A percentile compares a stretch with the other conserved stretches of the same genome.
Conservation (phyloP, 2,888 invertebrate genomes). For the Pyrocoelia pectoralis region DNA sequence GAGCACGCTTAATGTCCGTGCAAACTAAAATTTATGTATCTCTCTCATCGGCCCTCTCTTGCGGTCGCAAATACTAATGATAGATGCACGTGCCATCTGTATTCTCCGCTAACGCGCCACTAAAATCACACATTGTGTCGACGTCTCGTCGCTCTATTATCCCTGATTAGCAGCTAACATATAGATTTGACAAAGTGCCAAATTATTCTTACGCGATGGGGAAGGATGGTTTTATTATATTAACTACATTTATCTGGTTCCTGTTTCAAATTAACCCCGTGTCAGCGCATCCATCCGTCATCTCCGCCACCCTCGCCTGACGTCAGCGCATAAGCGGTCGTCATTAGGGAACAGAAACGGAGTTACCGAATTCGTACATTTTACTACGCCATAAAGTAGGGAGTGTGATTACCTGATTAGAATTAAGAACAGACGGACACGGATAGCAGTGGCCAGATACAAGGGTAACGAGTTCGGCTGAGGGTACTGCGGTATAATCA, state of each 20-base stretch:
- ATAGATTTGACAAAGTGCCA: slow-evolving; percentile 39
- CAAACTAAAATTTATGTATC: slow-evolving; percentile 46
- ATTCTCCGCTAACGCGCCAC: slow-evolving; percentile 31
- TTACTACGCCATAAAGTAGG: slow-evolving; percentile 39
- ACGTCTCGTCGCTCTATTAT: slow-evolving; percentile 36
- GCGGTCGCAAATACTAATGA: slow-evolving; percentile 32
- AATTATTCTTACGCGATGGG: slow-evolving; percentile 39
- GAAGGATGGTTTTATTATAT: slow-evolving; percentile 51
- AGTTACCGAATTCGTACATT: slow-evolving; percentile 39
- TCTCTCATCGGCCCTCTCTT: slow-evolving; percentile 33
- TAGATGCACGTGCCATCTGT: slow-evolving; percentile 34
- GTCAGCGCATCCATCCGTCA: slow-evolving; percentile 54
- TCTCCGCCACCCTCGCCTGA: slow-evolving; percentile 42
- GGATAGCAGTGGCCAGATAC: slow-evolving; percentile 41
- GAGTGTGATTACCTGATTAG: slow-evolving; percentile 42
- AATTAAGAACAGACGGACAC: slow-evolving; percentile 42
- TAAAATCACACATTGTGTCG: slow-evolving; percentile 26
- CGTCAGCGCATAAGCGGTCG: slow-evolving; percentile 37
- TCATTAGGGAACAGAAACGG: slow-evolving; percentile 39
- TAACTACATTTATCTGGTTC: slow-evolving; percentile 56
- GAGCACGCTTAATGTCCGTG: slow-evolving; percentile 43
- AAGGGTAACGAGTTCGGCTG: slow-evolving; percentile 40
- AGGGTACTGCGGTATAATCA: slow-evolving; percentile 38
- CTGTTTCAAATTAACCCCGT: slow-evolving; percentile 57
- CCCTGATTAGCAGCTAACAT: slow-evolving; percentile 28